phyloP scores from a whole-genome alignment of 2,113 vertebrate genomes.

The Cnemophilus loriae region DNA sequence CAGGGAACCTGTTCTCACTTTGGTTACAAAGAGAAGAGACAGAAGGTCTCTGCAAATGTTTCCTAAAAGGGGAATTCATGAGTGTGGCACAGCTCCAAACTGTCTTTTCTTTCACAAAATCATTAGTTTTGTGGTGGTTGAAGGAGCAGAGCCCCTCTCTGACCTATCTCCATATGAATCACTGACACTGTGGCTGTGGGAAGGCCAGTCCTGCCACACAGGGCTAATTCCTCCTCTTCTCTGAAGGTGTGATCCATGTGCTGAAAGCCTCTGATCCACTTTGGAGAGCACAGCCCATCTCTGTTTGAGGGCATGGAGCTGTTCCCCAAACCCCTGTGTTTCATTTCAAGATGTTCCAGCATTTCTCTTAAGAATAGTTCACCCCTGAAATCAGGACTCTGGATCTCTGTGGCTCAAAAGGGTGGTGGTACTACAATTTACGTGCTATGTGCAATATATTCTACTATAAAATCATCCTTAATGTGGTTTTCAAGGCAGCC shows the following conservation, averaged over 20 bases:
- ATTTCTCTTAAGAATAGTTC: background rate
- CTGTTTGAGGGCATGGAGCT: background rate
- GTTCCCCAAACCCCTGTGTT: background rate
- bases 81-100: background rate
- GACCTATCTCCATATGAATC: rapidly evolving
- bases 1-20: background rate
- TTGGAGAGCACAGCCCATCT: background rate
- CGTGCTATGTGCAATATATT: background rate
- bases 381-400: background rate
- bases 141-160: background rate
- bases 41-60: background rate
- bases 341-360: rapidly evolving
- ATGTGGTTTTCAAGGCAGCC: background rate
- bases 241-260: background rate
- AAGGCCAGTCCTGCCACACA: background rate
- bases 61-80: background rate
- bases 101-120: background rate
- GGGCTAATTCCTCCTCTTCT: background rate
- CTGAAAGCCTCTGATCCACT: background rate
- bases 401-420: background rate
- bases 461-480: background rate
- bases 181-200: rapidly evolving
- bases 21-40: background rate
- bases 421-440: background rate
- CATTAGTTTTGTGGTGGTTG: background rate